Conservation (phyloP, 2,113 vertebrate genomes). For the Morone saxatilis region DNA sequence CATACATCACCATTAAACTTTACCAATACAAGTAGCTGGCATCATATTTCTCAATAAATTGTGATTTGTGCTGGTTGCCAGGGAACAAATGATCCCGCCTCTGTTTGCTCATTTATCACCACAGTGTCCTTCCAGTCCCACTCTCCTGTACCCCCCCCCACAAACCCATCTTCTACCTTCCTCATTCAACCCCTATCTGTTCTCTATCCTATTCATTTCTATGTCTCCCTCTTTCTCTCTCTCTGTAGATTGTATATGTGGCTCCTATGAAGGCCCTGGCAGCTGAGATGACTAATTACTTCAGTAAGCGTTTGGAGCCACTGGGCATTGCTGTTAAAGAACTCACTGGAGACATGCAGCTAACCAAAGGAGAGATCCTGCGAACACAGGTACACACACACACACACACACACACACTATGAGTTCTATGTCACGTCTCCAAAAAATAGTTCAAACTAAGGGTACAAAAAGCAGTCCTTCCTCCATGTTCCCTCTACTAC, state of each 20-base stretch:
- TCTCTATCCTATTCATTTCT: slow-evolving; percentile 17
- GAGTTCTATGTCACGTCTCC: neutral
- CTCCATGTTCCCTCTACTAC: neutral
- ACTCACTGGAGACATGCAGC: slow-evolving; percentile 97
- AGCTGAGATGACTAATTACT: slow-evolving; percentile 99
- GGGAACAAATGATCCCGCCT: slow-evolving; percentile 85
- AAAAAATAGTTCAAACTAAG: slow-evolving; percentile 11
- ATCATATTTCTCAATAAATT: slow-evolving; percentile 91
- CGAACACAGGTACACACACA: slow-evolving; percentile 91
- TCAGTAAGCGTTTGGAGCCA: slow-evolving; percentile 95
- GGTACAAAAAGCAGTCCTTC: neutral
- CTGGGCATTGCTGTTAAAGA: slow-evolving; percentile 95
- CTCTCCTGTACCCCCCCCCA: neutral
- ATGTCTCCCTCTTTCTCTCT: slow-evolving; percentile 52
- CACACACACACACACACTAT: slow-evolving; percentile 23
- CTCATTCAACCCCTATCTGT: slow-evolving; percentile 1
- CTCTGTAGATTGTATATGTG: slow-evolving; percentile 94
- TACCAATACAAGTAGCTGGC: slow-evolving; percentile 80
- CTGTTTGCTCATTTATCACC: slow-evolving; percentile 91
- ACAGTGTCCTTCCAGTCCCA: slow-evolving; percentile 79
- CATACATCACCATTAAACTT: slow-evolving; percentile 90
- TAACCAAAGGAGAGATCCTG: slow-evolving; percentile 97
- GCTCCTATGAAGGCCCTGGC: slow-evolving; percentile 99
- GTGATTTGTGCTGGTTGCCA: slow-evolving; percentile 88
- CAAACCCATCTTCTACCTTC: slow-evolving; percentile 34